Conservation (phyloP, 2,113 vertebrate genomes). For the Cnemophilus loriae region DNA sequence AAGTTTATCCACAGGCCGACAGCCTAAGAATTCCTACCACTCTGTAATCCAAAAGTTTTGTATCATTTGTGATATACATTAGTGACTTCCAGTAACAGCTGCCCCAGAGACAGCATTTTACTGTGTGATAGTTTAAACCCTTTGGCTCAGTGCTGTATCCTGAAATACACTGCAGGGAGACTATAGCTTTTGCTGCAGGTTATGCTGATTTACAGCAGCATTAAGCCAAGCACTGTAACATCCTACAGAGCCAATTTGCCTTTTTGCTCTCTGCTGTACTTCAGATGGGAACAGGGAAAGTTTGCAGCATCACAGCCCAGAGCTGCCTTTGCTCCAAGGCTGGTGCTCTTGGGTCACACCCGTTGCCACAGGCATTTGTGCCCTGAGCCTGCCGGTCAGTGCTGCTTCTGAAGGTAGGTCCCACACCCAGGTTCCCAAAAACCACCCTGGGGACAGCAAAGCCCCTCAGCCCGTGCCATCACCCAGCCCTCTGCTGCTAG, state of each 20-base stretch:
- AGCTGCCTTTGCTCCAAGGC: background rate
- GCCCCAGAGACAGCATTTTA: slow-evolving; percentile 49
- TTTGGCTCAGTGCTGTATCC: background rate
- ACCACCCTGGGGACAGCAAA: background rate
- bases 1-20: background rate
- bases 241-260: slow-evolving; percentile 6
- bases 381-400: fast-evolving
- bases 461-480: background rate
- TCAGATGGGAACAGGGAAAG: background rate
- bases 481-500: background rate
- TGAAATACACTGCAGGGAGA: slow-evolving; percentile 36
- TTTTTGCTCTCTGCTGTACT: background rate
- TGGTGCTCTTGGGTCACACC: background rate
- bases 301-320: background rate
- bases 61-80: slow-evolving; percentile 51
- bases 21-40: slow-evolving; percentile 11
- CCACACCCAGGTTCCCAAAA: background rate
- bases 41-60: background rate
- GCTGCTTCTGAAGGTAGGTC: background rate
- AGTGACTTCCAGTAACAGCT: slow-evolving; percentile 52
- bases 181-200: slow-evolving; percentile 8
- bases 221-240: background rate
- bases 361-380: background rate
- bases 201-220: slow-evolving; percentile 25
- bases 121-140: slow-evolving; percentile 10